Evolutionary conservation across 1,140 invertebrate species (phyloP), one percentile per base, ranked within the genome.

Genomic region (Drosophila lowei): DNA sequence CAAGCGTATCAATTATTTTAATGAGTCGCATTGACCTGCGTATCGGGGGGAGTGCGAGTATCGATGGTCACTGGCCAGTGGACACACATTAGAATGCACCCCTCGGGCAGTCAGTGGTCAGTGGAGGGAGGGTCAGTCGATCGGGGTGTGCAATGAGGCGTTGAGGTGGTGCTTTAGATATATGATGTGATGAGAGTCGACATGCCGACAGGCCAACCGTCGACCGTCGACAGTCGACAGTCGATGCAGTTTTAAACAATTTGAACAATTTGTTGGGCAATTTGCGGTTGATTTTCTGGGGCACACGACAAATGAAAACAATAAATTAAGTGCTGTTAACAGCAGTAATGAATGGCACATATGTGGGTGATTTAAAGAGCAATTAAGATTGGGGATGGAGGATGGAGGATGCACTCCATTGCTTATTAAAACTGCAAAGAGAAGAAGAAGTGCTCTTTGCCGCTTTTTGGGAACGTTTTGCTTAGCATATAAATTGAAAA

Each of bases 1-100:
- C 81, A 88, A 86, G 83, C 83, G 83, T 83, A 75, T 88, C 83
- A 88, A 88, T 88, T 88, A 88, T 88, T 88, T 88, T 86, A 88
- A 86, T 86, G 71, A 72, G 49, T 48, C 38, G 6, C 16, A 57
- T 48, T 18, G 7, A 47, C 23, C 49, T 46, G 34, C 16, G 25
- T 28, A 18, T 25, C 46, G 41, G 4, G 63, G 30, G 34, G 72
- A 46, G 13, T 8, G 13, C 21, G 21, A 23, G 34, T 13, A 13
- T 34, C 30, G 53, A 41, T 56, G 53, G 70, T 74, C 50, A 74
- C 61, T 65, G 75, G 50, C 72, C 67, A 68, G 25, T 66, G 77
- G 64, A 30, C 73, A 81, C 49, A 46, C 34, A 38, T 38, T 38
- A 38, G 34, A 38, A 38, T 13, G 34, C 34, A 38, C 34, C 34